Evolutionary conservation across 2,113 vertebrate species (phyloP).

Genomic region (Gavialis gangeticus): DNA sequence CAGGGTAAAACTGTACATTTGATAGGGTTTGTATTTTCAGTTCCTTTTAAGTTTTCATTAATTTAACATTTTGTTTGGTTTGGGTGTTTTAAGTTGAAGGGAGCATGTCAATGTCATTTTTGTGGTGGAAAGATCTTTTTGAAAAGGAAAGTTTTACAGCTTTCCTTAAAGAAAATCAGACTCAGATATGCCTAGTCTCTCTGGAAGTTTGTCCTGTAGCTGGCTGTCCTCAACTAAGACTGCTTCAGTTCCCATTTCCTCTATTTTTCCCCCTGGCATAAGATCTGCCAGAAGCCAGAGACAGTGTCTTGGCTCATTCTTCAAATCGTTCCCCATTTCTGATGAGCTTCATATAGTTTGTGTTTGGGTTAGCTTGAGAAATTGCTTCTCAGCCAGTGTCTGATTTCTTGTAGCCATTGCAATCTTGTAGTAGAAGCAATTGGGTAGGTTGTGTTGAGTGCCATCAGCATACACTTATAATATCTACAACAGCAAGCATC

Average conservation of each 20-base stretch:
- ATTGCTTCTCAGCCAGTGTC: background rate
- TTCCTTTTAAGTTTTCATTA: background rate
- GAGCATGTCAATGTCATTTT: background rate
- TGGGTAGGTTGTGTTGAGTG: background rate
- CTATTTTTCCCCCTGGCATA: too few species aligned
- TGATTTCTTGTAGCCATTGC: background rate
- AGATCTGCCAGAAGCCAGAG: background rate
- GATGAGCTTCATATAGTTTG: background rate
- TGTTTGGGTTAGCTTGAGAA: background rate
- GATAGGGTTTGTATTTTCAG: background rate
- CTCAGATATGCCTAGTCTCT: background rate
- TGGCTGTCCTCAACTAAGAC: background rate
- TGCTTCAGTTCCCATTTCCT: too few species aligned
- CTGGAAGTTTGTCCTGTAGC: background rate
- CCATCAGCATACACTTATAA: too few species aligned
- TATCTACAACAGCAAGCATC: too few species aligned
- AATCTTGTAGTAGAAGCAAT: background rate
- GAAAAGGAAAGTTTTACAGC: background rate
- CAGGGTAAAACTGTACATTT: background rate
- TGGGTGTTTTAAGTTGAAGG: background rate
- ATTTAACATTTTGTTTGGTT: background rate
- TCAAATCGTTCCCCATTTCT: background rate
- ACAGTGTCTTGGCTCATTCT: background rate
- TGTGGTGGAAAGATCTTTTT: background rate
- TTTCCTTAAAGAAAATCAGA: background rate